Evolutionary conservation across 2,888 invertebrate species (phyloP).

Genomic region (Seira musarum): DNA sequence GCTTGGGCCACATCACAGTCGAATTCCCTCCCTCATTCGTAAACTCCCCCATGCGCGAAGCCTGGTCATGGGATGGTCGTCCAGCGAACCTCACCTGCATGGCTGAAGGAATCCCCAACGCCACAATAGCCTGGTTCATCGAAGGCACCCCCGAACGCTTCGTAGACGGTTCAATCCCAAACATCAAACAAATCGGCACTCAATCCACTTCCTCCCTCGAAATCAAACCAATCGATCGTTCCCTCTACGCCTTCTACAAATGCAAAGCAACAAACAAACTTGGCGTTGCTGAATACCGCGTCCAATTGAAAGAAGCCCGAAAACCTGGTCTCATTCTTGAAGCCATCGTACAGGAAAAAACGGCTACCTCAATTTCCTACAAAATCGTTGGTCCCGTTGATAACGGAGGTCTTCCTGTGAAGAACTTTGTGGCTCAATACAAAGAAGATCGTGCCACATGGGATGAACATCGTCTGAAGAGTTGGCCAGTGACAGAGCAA

Average conservation of each 20-base stretch:
- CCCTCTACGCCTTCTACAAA: constrained; percentile 83
- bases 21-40: constrained; percentile 88
- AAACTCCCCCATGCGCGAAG: constrained; percentile 78
- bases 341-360: constrained; percentile 76
- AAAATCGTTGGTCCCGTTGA: constrained; percentile 83
- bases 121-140: constrained; percentile 89
- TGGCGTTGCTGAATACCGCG: constrained; percentile 80
- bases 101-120: constrained; percentile 91
- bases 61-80: constrained; percentile 87
- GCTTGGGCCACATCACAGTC: constrained; percentile 85
- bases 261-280: constrained; percentile 86
- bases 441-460: constrained; percentile 79
- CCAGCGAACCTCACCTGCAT: constrained; percentile 89
- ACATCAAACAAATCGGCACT: constrained; percentile 78
- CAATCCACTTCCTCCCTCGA: constrained; percentile 79
- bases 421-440: constrained; percentile 83
- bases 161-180: constrained; percentile 73
- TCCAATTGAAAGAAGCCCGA: constrained; percentile 83
- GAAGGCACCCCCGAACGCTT: constrained; percentile 71
- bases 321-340: constrained; percentile 80
- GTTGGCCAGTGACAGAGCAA: constrained; percentile 81
- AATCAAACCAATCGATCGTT: constrained; percentile 76
- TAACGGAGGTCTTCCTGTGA: constrained; percentile 83
- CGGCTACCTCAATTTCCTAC: constrained; percentile 88
- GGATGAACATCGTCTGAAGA: constrained; percentile 80